Evolutionary conservation across 1,140 invertebrate genomes (phyloP), one percentile per base, ranked within the genome.

Genomic region (Pseudomyrmex concolor): DNA sequence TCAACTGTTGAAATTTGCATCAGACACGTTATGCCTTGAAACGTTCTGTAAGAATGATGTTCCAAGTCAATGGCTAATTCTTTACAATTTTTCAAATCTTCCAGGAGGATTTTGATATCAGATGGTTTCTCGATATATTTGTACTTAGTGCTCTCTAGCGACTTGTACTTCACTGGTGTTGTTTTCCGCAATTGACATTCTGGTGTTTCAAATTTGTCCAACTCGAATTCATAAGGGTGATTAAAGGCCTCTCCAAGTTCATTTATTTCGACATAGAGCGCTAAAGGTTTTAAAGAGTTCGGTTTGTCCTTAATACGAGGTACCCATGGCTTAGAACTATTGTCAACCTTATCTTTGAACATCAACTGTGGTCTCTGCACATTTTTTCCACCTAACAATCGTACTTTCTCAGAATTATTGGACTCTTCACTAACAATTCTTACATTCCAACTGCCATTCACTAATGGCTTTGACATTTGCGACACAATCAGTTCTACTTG

Each of bases 1-100:
- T 96, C 94, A 51, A 95, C 89, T 0, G 98, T 99, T 0, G 98
- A 99, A 88, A 99, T 98, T 94, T 99, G 99, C 93, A 99, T 97
- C 0, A 99, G 94, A 93, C 99, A 99, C 0, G 98, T 99, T 57
- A 97, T 97, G 12, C 96, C 99, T 95, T 96, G 96, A 90, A 97
- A 98, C 4, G 96, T 96, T 82, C 98, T 94, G 90, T 98, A 98
- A 0, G 96, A 97, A 93, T 98, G 98, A 94, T 98, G 97, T 95
- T 98, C 98, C 59, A 99, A 94, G 96, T 99, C 98, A 17, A 99
- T 95, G 45, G 97, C 97, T 86, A 99, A 96, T 91, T 97, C 97
- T 15, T 95, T 93, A 54, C 96, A 95, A 13, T 93, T 95, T 74
- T 95, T 93, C 54, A 99, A 94, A 81, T 97, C 96, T 5, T 95